A percentile compares a stretch with the other conserved stretches of the same genome.
Evolutionary conservation across 2,113 vertebrate genomes (phyloP).

Genomic region (Poeciliopsis retropinna): DNA sequence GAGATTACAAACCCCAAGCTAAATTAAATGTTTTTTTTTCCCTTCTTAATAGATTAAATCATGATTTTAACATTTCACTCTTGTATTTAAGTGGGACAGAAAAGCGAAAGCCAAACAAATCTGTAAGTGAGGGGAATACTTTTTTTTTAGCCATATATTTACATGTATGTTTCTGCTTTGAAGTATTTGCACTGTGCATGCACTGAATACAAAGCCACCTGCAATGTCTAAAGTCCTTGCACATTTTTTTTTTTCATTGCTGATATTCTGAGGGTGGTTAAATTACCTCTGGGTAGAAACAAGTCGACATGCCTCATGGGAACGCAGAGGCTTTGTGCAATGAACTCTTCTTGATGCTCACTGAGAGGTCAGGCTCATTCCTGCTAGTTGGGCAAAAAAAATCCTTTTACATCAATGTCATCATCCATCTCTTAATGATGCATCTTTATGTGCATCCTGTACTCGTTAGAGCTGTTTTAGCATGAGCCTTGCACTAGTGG

Average conservation of each 20-base stretch:
- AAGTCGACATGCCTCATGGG: constrained; percentile 47
- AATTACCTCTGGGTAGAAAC: constrained; percentile 65
- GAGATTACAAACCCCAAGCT: background rate
- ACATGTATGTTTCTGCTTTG: constrained; percentile 62
- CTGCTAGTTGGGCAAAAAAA: constrained; percentile 43
- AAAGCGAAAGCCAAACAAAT: background rate
- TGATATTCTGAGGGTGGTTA: constrained; percentile 47
- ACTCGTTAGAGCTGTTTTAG: constrained; percentile 69
- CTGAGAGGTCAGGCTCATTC: constrained; percentile 62
- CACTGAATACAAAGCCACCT: constrained; percentile 42
- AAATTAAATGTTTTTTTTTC: background rate
- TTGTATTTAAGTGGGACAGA: background rate
- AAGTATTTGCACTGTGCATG: constrained; percentile 60
- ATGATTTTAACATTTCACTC: background rate
- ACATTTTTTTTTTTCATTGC: constrained; percentile 1
- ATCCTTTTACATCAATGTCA: constrained; percentile 51
- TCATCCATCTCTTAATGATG: constrained; percentile 62
- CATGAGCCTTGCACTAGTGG: constrained; percentile 56
- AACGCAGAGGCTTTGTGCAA: constrained; percentile 33
- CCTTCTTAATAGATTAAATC: background rate
- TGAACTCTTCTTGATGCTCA: constrained; percentile 56
- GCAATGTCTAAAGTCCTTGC: constrained; percentile 31
- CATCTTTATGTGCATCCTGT: constrained; percentile 32
- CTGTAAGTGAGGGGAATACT: no score
- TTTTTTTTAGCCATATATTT: constrained; percentile 14